A percentile compares a stretch with the other conserved stretches of the same genome.
These are phyloP conservation scores for Brienomyrus brachyistius DNA, from an alignment of 2,113 vertebrate species.

Conservation along the genomic window DNA sequence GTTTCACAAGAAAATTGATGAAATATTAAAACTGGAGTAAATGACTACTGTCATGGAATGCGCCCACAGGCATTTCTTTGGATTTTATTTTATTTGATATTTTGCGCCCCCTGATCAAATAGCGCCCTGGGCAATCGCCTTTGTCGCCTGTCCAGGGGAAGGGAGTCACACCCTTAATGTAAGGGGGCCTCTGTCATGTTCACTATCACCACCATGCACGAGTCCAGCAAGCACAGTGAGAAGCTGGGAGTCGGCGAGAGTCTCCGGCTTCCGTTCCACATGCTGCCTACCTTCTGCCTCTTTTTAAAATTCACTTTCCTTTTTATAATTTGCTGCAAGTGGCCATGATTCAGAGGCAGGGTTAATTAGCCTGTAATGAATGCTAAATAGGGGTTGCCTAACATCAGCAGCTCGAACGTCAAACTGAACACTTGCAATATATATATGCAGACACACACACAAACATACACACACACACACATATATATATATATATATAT, in stretches of 20 bases:
- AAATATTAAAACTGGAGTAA: not conserved
- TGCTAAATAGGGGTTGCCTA: constrained; percentile 19
- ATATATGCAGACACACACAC: not conserved
- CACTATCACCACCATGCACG: not conserved
- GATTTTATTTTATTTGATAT: not conserved
- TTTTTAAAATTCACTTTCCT: not conserved
- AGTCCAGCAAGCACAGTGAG: not conserved
- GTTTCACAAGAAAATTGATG: not conserved
- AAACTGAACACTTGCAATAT: constrained; percentile 30
- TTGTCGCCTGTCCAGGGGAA: not conserved
- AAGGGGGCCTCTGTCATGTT: not conserved
- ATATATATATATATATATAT: too few relatives aligned
- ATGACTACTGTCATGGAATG: not conserved
- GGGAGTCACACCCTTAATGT: not conserved
- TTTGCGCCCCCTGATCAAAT: not conserved
- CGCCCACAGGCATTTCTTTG: not conserved
- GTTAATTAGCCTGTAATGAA: constrained; percentile 30
- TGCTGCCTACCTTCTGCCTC: not conserved
- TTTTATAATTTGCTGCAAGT: constrained; percentile 18
- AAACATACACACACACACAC: not conserved
- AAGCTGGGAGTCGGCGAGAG: not conserved
- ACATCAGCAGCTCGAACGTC: constrained; percentile 22
- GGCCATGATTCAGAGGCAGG: constrained; percentile 26
- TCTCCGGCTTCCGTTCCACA: too few relatives aligned
- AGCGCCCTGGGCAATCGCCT: not conserved